phyloP scores from a whole-genome alignment of 2,113 vertebrate species.

The Tragelaphus strepsiceros region DNA sequence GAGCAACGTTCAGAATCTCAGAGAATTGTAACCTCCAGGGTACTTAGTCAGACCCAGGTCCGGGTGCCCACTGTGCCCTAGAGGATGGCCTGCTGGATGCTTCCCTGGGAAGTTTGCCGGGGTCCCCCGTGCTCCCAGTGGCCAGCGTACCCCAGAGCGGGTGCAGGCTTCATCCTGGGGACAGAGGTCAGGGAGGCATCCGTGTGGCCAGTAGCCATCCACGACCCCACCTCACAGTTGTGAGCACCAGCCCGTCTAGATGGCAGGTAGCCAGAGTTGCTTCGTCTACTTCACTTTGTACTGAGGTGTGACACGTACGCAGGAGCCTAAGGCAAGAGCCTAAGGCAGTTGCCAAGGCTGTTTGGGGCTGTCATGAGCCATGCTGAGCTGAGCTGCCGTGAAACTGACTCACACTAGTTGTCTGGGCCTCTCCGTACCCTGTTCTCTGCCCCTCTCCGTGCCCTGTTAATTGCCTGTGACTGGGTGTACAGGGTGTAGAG shows the following conservation, averaged over 20 bases:
- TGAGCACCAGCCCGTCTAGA: not conserved
- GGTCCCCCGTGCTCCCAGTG: not conserved
- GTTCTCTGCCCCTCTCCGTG: not conserved
- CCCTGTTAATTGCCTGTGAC: not conserved
- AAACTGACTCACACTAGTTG: accelerated
- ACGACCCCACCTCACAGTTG: not conserved
- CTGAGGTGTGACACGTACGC: accelerated
- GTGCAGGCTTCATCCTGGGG: not conserved
- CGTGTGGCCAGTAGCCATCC: too few species aligned
- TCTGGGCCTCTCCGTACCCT: not conserved
- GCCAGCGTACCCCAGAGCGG: not conserved
- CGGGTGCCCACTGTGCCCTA: not conserved
- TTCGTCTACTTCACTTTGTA: not conserved
- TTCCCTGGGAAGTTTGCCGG: not conserved
- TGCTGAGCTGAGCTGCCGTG: too few species aligned
- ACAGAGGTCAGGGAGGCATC: not conserved
- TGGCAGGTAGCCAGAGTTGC: too few species aligned
- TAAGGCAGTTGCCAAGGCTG: not conserved
- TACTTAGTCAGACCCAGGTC: not conserved
- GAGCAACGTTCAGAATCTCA: not conserved
- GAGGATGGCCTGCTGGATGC: not conserved
- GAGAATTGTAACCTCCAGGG: not conserved
- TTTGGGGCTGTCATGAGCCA: too few species aligned
- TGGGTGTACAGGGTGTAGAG: not conserved
- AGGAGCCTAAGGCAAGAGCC: not conserved